phyloP scores from a whole-genome alignment of 2,888 invertebrate species.

The Ashinkailepas kermadecensis region DNA sequence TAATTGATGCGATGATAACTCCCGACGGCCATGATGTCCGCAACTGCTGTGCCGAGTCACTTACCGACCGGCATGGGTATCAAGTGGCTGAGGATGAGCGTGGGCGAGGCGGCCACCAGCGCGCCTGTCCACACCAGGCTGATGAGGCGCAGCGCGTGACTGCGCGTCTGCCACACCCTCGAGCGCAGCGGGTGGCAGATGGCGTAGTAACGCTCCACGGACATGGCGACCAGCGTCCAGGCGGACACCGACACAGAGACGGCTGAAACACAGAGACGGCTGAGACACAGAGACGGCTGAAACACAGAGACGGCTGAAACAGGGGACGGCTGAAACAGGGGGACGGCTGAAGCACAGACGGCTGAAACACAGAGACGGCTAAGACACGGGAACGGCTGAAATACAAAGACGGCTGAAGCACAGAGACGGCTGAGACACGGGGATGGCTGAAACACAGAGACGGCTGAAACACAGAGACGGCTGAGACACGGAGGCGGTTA shows the following conservation, averaged over 20 bases:
- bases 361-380: too few species aligned
- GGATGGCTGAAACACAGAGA: too few species aligned
- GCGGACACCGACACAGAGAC: slow-evolving; percentile 66
- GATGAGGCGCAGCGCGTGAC: slow-evolving; percentile 64
- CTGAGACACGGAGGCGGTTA: too few species aligned
- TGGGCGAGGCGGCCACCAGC: slow-evolving; percentile 57
- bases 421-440: too few species aligned
- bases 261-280: slow-evolving; percentile 48
- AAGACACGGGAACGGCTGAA: too few species aligned
- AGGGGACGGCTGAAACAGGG: too few species aligned
- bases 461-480: too few species aligned
- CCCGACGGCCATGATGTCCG: too few species aligned
- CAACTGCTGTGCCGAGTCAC: neutral
- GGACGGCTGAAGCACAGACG: too few species aligned
- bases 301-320: slow-evolving; percentile 26
- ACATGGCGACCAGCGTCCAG: slow-evolving; percentile 69
- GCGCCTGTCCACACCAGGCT: slow-evolving; percentile 57
- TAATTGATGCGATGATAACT: too few species aligned
- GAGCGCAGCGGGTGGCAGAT: slow-evolving; percentile 68
- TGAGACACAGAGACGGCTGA: too few species aligned
- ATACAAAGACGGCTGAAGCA: too few species aligned
- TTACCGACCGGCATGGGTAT: slow-evolving; percentile 46
- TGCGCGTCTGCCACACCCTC: slow-evolving; percentile 64
- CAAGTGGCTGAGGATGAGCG: slow-evolving; percentile 52
- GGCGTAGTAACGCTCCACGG: slow-evolving; percentile 68